Evolutionary conservation across 35 echinoderm and acorn worm species (phyloP).

Genomic region (Lytechinus pictus): DNA sequence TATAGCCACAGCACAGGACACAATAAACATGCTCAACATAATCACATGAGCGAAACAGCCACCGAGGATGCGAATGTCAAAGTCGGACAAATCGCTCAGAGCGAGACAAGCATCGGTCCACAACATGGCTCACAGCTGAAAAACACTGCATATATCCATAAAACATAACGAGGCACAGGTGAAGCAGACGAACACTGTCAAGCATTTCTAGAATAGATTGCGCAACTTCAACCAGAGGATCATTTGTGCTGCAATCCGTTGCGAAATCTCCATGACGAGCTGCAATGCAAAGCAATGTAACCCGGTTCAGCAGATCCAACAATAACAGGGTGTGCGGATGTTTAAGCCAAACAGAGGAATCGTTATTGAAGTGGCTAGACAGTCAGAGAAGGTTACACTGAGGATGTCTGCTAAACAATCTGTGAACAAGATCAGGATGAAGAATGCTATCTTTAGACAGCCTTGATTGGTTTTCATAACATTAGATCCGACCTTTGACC

Average conservation of each 20-base stretch:
- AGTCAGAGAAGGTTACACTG: background rate
- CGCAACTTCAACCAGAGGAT: background rate
- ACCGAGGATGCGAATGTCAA: background rate
- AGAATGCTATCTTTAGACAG: background rate
- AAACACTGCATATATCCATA: background rate
- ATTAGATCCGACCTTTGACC: background rate
- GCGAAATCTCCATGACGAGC: background rate
- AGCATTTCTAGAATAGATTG: too few species aligned
- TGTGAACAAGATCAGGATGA: background rate
- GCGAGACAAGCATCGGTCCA: background rate
- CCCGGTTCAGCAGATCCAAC: background rate
- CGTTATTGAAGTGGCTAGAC: background rate
- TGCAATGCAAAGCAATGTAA: background rate
- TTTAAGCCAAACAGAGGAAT: background rate
- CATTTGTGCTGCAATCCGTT: background rate
- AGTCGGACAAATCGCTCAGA: background rate
- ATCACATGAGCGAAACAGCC: background rate
- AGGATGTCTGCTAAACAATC: background rate
- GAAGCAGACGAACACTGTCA: background rate
- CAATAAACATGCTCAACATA: background rate
- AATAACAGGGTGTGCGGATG: background rate
- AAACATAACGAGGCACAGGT: background rate
- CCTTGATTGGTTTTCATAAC: conserved; percentile 1
- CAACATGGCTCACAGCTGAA: background rate
- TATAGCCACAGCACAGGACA: background rate